These are phyloP conservation scores for Dicerorhinus sumatrensis DNA, from an alignment of 2,113 vertebrate species.

Conservation along the genomic window DNA sequence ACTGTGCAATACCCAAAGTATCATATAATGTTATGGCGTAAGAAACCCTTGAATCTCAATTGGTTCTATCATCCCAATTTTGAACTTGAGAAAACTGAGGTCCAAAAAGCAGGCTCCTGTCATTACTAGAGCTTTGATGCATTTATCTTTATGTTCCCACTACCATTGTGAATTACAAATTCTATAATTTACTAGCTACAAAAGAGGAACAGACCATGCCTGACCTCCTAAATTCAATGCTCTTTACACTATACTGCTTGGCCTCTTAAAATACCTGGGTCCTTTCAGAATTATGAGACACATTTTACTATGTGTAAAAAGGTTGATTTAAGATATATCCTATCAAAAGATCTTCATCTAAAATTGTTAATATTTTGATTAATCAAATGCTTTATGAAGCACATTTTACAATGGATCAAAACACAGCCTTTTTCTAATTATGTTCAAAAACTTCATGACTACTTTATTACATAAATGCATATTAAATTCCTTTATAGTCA, in stretches of 20 bases:
- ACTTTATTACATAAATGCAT: background rate
- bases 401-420: constrained; percentile 19
- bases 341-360: background rate
- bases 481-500: background rate
- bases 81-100: background rate
- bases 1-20: background rate
- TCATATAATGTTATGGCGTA: background rate
- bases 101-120: background rate
- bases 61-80: background rate
- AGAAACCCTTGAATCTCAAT: background rate
- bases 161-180: background rate
- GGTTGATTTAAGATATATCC: background rate
- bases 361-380: constrained; percentile 20
- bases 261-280: background rate
- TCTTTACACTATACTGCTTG: background rate
- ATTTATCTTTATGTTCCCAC: background rate
- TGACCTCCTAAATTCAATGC: background rate
- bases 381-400: constrained; percentile 6
- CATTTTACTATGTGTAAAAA: background rate
- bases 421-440: background rate
- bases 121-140: background rate
- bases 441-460: background rate
- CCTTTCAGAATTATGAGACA: background rate
- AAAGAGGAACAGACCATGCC: background rate
- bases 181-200: background rate